Conservation (phyloP, 2,888 invertebrate genomes). For the Cryptus viduatorius region DNA sequence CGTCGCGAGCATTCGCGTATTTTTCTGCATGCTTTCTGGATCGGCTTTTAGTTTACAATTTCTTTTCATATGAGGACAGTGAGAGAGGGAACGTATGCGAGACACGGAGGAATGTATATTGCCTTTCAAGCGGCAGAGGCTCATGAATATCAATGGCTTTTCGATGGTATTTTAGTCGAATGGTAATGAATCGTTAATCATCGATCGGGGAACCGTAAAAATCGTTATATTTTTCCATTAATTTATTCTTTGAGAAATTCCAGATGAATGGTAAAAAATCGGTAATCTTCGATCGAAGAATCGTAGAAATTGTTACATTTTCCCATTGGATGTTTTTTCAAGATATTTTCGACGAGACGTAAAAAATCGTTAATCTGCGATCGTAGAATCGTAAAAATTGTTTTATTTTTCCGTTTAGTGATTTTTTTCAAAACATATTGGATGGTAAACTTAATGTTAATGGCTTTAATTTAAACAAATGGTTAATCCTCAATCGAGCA, state of each 20-base stretch:
- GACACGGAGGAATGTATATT: constrained; percentile 45
- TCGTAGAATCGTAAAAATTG: not conserved
- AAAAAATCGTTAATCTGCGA: no score
- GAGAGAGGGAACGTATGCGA: not conserved
- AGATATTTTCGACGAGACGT: no score
- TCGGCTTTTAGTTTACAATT: constrained; percentile 28
- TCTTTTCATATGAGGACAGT: not conserved
- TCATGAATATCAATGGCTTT: constrained; percentile 16
- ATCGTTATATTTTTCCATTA: not conserved
- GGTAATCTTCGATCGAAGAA: not conserved
- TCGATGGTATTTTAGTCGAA: constrained; percentile 16
- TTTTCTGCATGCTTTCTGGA: constrained; percentile 15
- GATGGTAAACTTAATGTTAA: no score
- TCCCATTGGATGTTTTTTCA: not conserved
- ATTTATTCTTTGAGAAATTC: not conserved
- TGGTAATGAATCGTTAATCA: constrained; percentile 8
- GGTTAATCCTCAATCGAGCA: no score
- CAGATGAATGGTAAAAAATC: no score
- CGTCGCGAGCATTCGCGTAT: not conserved
- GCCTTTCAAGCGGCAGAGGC: not conserved
- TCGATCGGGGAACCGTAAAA: not conserved
- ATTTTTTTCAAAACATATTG: no score
- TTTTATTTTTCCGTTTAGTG: no score
- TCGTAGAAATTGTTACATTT: not conserved
- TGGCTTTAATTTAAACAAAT: no score